phyloP scores from a whole-genome alignment of 2,113 vertebrate species.

The Anarhynchus alexandrinus region DNA sequence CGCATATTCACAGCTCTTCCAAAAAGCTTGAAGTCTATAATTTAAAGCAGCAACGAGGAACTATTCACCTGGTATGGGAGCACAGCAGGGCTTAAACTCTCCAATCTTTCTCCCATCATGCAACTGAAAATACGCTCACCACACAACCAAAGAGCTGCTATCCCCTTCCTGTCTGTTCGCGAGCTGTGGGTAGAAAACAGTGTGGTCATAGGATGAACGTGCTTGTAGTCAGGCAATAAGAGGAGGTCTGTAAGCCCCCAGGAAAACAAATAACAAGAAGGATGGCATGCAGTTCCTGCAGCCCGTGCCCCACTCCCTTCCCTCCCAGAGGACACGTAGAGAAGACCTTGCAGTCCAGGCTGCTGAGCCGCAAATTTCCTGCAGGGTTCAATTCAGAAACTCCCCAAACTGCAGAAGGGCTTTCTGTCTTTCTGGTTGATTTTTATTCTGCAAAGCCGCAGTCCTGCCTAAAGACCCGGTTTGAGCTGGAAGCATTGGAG shows the following conservation, averaged over 20 bases:
- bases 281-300: neutral
- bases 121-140: neutral
- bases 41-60: neutral
- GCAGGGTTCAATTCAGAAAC: neutral
- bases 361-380: neutral
- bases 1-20: neutral
- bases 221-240: neutral
- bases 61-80: neutral
- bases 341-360: neutral
- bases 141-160: neutral
- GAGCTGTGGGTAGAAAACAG: neutral
- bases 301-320: neutral
- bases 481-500: neutral
- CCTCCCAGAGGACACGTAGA: neutral
- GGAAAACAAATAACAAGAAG: neutral
- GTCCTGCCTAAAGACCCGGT: neutral
- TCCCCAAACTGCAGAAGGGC: neutral
- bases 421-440: neutral
- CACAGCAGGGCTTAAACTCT: neutral
- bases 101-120: neutral
- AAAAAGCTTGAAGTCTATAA: neutral
- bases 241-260: neutral
- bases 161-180: neutral
- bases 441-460: neutral
- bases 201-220: neutral